phyloP scores from a whole-genome alignment of 30 jellyfish, hydroid and myxozoan species.

The Euphysa ruthae region DNA sequence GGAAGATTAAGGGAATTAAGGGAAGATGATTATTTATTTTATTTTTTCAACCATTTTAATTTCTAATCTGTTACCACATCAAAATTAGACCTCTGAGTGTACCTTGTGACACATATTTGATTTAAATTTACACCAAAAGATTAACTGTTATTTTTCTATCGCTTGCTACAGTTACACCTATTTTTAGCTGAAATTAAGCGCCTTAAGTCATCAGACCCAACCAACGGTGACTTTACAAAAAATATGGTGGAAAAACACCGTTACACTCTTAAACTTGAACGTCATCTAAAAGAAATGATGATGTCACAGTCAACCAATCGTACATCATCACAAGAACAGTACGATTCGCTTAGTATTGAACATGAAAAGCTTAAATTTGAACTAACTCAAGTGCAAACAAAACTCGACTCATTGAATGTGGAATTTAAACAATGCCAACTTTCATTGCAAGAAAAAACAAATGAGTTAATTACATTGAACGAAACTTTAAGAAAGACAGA shows the following conservation, averaged over 20 bases:
- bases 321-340: constrained; percentile 73
- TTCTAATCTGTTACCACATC: too few relatives aligned
- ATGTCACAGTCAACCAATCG: constrained; percentile 56
- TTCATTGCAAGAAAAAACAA: constrained; percentile 59
- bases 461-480: constrained; percentile 59
- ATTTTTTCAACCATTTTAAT: too few relatives aligned
- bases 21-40: too few relatives aligned
- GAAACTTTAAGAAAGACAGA: constrained; percentile 75
- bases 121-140: too few relatives aligned
- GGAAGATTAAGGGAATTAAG: too few relatives aligned
- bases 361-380: constrained; percentile 63
- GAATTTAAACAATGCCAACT: constrained; percentile 60
- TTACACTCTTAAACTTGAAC: constrained; percentile 77
- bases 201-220: constrained; percentile 49
- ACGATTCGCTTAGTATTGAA: constrained; percentile 79
- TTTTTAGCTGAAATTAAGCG: constrained; percentile 65
- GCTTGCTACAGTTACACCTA: too few relatives aligned
- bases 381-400: constrained; percentile 66
- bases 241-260: constrained; percentile 81
- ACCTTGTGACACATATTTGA: too few relatives aligned
- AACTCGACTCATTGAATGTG: constrained; percentile 55
- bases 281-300: constrained; percentile 76
- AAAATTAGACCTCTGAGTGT: too few relatives aligned
- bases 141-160: too few relatives aligned
- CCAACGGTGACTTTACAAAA: constrained; percentile 48